Conservation (phyloP, 2,888 invertebrate genomes). For the Conomelus anceps region DNA sequence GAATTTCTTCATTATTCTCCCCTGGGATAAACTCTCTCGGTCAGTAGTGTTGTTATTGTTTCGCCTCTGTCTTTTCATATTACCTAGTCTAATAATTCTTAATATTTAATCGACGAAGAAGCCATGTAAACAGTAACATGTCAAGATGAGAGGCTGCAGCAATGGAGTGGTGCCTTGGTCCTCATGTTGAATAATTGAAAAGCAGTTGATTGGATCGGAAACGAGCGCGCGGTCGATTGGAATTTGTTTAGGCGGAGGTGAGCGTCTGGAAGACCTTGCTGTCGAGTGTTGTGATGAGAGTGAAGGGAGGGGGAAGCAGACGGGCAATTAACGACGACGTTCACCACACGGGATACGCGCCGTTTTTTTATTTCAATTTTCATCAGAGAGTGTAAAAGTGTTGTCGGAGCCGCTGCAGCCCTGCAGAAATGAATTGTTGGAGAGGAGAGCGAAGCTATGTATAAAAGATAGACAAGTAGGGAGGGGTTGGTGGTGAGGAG, state of each 20-base stretch:
- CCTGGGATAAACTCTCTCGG: neutral
- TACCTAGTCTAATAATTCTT: too few relatives aligned
- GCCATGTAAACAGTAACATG: neutral
- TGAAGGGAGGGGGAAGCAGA: neutral
- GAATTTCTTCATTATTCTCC: neutral
- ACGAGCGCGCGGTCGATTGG: too few relatives aligned
- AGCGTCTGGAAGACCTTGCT: neutral
- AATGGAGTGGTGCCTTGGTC: neutral
- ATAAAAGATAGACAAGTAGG: constrained; percentile 36
- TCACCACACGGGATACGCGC: neutral
- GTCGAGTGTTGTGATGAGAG: neutral
- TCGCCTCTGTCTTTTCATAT: neutral
- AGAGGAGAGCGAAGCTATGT: neutral
- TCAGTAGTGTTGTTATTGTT: neutral
- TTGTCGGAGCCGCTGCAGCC: neutral
- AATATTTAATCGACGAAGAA: neutral
- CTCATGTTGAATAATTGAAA: neutral
- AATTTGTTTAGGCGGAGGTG: neutral
- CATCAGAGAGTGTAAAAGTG: constrained; percentile 10
- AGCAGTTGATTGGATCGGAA: neutral
- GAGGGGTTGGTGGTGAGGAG: constrained; percentile 33
- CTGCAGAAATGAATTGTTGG: neutral
- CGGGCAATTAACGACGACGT: constrained; percentile 4
- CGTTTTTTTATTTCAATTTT: neutral
- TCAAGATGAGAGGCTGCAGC: neutral